These are phyloP conservation scores for Auanema sp. DNA, from an alignment of 2,888 invertebrate species.

Conservation along the genomic window DNA sequence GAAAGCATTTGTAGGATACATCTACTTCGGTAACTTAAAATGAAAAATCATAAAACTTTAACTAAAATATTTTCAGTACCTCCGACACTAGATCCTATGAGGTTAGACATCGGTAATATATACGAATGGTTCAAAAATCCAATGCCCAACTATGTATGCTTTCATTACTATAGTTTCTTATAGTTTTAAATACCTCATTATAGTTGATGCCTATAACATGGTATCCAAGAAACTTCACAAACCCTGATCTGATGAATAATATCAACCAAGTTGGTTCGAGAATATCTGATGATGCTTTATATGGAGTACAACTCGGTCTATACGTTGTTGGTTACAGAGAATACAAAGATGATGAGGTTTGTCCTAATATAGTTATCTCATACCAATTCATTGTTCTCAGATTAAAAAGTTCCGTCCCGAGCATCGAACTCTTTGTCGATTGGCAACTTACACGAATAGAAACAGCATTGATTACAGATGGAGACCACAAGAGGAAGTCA, in stretches of 20 bases:
- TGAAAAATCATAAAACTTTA: not conserved
- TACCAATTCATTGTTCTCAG: conserved; percentile 22
- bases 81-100: conserved; percentile 63
- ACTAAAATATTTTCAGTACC: conserved; percentile 49
- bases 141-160: conserved; percentile 45
- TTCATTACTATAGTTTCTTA: no score
- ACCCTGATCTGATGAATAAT: conserved; percentile 49
- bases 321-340: conserved; percentile 63
- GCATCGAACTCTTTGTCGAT: conserved; percentile 57
- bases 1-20: conserved; percentile 63
- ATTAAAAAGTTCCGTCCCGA: conserved; percentile 64
- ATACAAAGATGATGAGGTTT: conserved; percentile 53
- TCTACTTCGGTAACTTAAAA: conserved; percentile 59
- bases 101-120: conserved; percentile 60
- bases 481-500: conserved; percentile 60
- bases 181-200: no score
- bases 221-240: conserved; percentile 64
- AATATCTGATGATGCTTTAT: conserved; percentile 58
- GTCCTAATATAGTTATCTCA: not conserved
- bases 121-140: conserved; percentile 63
- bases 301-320: conserved; percentile 59
- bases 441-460: conserved; percentile 57
- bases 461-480: conserved; percentile 56
- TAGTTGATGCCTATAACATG: conserved; percentile 61
- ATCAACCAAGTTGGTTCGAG: conserved; percentile 45